phyloP scores from a whole-genome alignment of 23 tunicate genomes.

The Styela clava region DNA sequence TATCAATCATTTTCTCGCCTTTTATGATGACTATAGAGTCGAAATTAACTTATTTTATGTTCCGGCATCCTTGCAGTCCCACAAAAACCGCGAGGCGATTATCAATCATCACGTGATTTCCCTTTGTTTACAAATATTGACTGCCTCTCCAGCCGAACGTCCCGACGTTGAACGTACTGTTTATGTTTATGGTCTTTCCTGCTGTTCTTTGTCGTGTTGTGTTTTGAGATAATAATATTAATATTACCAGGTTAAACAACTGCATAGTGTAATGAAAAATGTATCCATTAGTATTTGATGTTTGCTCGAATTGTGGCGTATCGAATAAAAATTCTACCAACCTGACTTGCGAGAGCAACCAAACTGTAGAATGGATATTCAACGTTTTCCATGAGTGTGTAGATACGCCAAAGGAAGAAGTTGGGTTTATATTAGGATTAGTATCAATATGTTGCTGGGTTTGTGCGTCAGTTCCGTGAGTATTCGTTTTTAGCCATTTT shows the following conservation, averaged over 20 bases:
- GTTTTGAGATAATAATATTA: too few relatives aligned
- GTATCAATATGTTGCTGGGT: constrained; percentile 93
- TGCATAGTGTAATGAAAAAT: neutral
- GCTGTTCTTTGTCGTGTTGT: too few relatives aligned
- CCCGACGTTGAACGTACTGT: too few relatives aligned
- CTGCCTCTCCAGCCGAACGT: too few relatives aligned
- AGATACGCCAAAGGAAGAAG: constrained; percentile 59
- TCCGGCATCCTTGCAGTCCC: too few relatives aligned
- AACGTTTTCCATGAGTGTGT: constrained; percentile 80
- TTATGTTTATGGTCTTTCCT: too few relatives aligned
- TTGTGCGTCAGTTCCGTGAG: constrained; percentile 87
- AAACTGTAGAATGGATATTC: constrained; percentile 64
- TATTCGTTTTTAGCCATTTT: too few relatives aligned
- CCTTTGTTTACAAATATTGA: too few relatives aligned
- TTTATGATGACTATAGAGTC: neutral
- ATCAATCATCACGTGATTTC: too few relatives aligned
- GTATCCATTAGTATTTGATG: constrained; percentile 11
- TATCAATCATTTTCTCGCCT: neutral
- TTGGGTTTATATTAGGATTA: constrained; percentile 84
- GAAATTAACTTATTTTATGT: too few relatives aligned
- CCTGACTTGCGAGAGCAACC: constrained; percentile 29
- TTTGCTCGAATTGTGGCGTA: constrained; percentile 1
- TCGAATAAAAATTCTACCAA: constrained; percentile 20
- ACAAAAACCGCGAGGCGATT: too few relatives aligned
- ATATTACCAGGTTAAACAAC: too few relatives aligned